Conservation (phyloP, 2,888 invertebrate species). For the Ochropleura leucogaster region DNA sequence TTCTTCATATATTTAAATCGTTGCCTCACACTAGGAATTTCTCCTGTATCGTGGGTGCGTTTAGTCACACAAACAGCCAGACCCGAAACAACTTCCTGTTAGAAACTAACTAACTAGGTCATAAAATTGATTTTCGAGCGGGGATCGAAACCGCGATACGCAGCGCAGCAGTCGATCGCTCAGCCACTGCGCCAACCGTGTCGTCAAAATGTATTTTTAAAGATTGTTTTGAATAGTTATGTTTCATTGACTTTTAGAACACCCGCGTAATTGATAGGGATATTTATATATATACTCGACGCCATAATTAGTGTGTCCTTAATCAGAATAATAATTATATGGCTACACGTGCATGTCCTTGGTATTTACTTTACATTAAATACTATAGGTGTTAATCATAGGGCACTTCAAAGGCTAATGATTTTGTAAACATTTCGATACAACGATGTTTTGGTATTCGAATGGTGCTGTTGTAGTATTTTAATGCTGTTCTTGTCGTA, state of each 20-base stretch:
- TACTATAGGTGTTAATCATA: background rate
- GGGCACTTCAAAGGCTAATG: background rate
- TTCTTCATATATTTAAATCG: too few species aligned
- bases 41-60: too few species aligned
- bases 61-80: too few species aligned
- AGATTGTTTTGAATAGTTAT: background rate
- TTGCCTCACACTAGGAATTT: too few species aligned
- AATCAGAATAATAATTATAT: conserved; percentile 18
- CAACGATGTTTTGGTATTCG: background rate
- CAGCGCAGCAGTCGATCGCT: too few species aligned
- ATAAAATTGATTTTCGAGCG: too few species aligned
- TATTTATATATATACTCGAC: background rate
- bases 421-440: conserved; percentile 1
- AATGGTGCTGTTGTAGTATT: background rate
- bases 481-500: background rate
- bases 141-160: too few species aligned
- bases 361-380: background rate
- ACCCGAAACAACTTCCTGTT: too few species aligned
- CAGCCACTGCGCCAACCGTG: too few species aligned
- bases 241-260: background rate
- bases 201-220: background rate
- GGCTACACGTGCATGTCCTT: background rate
- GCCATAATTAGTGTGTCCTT: conserved; percentile 15
- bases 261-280: conserved; percentile 9
- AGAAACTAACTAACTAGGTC: too few species aligned